A percentile compares a stretch with the other conserved stretches of the same genome.
Evolutionary conservation across 2,888 invertebrate species (phyloP).

Genomic region (Patella ulyssiponensis): DNA sequence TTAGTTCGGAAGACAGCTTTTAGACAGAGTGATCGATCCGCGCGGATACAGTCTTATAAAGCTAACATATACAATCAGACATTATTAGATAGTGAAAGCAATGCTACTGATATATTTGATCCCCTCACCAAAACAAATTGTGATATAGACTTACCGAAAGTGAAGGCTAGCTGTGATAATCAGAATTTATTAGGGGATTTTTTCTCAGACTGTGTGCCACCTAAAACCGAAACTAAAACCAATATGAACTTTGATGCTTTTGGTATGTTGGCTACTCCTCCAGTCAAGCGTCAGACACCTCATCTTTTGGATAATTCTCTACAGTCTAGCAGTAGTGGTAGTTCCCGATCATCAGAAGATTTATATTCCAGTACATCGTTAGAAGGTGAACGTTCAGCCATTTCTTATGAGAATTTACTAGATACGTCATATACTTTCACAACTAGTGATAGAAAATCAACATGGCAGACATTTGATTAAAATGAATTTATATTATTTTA

Average conservation of each 20-base stretch:
- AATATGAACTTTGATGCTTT: background rate
- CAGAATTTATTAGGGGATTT: background rate
- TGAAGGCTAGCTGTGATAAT: background rate
- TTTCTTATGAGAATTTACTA: no score
- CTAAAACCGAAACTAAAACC: background rate
- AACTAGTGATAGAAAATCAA: no score
- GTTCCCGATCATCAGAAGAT: slow-evolving; percentile 2
- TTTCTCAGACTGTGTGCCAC: background rate
- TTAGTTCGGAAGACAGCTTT: background rate
- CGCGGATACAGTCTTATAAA: background rate
- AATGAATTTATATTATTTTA: no score
- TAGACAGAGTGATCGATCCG: background rate
- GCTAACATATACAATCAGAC: background rate
- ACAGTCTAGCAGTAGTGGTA: background rate
- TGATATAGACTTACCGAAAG: slow-evolving; percentile 3
- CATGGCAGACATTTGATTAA: no score
- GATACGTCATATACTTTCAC: no score
- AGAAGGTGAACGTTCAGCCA: background rate
- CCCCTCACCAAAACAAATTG: slow-evolving; percentile 9
- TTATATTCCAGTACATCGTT: background rate
- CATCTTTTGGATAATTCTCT: background rate
- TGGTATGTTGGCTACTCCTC: background rate
- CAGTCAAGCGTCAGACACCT: background rate
- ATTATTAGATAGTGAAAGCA: slow-evolving; percentile 15
- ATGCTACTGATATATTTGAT: slow-evolving; percentile 35